Evolutionary conservation across 2,113 vertebrate genomes (phyloP), one percentile per base, ranked within the genome.

Genomic region (Natator depressus): DNA sequence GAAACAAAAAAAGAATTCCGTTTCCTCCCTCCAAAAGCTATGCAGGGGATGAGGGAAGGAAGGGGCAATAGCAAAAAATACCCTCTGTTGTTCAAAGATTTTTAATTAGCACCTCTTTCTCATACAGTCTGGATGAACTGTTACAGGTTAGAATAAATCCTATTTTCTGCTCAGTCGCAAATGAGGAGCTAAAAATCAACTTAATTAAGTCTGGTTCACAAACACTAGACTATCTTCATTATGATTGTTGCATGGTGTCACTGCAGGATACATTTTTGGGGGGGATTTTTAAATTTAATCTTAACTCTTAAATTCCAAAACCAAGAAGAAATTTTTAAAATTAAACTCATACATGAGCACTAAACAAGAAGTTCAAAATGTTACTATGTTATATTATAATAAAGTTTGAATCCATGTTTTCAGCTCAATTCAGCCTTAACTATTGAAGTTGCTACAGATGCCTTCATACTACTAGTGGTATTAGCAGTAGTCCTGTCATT

Each of bases 391-490:
- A 19, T n/a, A 69, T 69, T n/a, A 65, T 19, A 8, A 65, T 65
- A n/a, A 69, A 22, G 35, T n/a, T 38, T 72, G n/a, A 72, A 38
- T 72, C 10, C 5, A 20, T 94, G 0, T 54, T 93, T 92, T 31
- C 24, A 25, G 11, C 57, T 14, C 14, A 79, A 29, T 2, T 85
- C 72, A 2, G 16, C 79, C 47, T 81, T 59, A 42, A 16, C 6
- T 80, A 38, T 29, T 17, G 38, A 5, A 85, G 35, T 83, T 87
- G 78, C 17, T 84, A 24, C 83, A 82, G 3, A 90, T 93, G 4
- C 27, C 1, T 0, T 51, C 80, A 16, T 4, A 29, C 38, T 10
- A 55, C 9, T 27, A 4, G 22, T 83, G 31, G 0, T 27, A 78
- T 47, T 47, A 47, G 22, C 46, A 78, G 75, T 27, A 25, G 1